Conservation (phyloP, 2,888 invertebrate genomes). For the Callyntrura sp. region DNA sequence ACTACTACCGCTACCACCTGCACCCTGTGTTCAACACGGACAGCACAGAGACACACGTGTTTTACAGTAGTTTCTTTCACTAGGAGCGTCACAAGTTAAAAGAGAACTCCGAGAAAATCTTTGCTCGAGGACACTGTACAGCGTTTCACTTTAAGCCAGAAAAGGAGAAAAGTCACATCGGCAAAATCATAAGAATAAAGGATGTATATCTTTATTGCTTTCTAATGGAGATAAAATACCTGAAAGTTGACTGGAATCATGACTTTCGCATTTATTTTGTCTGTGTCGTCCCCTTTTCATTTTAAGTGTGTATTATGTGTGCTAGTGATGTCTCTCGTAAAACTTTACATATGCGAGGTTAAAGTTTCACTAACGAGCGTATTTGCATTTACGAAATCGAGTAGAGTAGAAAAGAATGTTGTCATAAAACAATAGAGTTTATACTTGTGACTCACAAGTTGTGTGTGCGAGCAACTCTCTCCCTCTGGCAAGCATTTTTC, state of each 20-base stretch:
- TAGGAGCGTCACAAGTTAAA: neutral
- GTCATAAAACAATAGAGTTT: constrained; percentile 7
- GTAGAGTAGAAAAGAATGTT: neutral
- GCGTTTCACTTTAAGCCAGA: too few relatives aligned
- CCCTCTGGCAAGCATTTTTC: neutral
- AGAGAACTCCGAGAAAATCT: neutral
- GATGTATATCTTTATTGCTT: neutral
- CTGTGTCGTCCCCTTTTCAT: constrained; percentile 15
- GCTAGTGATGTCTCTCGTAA: neutral
- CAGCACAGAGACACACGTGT: neutral
- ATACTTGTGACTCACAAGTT: too few relatives aligned
- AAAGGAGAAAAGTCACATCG: neutral
- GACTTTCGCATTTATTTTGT: neutral
- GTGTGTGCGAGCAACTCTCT: too few relatives aligned
- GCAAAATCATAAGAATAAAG: constrained; percentile 10
- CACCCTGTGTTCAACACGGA: neutral
- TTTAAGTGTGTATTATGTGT: constrained; percentile 5
- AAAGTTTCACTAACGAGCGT: constrained; percentile 1
- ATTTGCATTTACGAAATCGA: neutral
- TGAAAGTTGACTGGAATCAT: constrained; percentile 10
- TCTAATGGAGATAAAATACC: constrained; percentile 33
- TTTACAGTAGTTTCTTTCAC: neutral
- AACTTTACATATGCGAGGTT: neutral
- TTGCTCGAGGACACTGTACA: neutral
- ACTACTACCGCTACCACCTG: too few relatives aligned